Evolutionary conservation across 2,888 invertebrate genomes (phyloP).

Genomic region (Exocentrus adspersus): DNA sequence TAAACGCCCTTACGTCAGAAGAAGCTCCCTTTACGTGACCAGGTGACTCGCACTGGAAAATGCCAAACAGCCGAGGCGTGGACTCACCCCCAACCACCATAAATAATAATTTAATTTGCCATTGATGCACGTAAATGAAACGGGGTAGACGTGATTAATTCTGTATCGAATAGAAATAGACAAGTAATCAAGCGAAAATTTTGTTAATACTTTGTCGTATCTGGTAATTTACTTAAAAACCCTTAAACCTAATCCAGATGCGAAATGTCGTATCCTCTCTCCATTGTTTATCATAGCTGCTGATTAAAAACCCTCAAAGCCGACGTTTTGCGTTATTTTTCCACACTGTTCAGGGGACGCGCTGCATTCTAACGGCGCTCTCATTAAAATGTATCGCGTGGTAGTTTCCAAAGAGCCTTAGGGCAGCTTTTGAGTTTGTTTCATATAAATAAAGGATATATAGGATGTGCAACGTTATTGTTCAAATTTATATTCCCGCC

Average conservation of each 20-base stretch:
- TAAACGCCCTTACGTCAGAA: slow-evolving; percentile 56
- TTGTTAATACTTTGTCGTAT: no score
- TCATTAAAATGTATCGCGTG: slow-evolving; percentile 45
- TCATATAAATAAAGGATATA: slow-evolving; percentile 33
- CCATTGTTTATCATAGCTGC: background rate
- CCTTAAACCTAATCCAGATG: background rate
- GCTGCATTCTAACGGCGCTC: slow-evolving; percentile 36
- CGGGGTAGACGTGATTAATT: no score
- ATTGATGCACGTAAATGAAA: no score
- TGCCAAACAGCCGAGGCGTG: slow-evolving; percentile 19
- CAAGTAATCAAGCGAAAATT: no score
- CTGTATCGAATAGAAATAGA: no score
- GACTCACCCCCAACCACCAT: slow-evolving; percentile 22
- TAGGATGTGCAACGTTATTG: slow-evolving; percentile 8
- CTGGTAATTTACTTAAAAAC: background rate
- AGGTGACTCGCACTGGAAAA: slow-evolving; percentile 27
- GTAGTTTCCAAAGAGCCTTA: slow-evolving; percentile 30
- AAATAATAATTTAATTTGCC: slow-evolving; percentile 24
- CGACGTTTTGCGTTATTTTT: slow-evolving; percentile 5
- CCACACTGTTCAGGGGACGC: slow-evolving; percentile 2
- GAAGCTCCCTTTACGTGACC: slow-evolving; percentile 47
- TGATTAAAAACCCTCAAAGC: background rate
- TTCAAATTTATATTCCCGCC: slow-evolving; percentile 13
- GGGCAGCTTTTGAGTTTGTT: slow-evolving; percentile 31
- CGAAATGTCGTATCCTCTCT: background rate